Base-by-base conservation (phyloP, 2,113 vertebrate species). In the Ceyx margarethae region DNA sequence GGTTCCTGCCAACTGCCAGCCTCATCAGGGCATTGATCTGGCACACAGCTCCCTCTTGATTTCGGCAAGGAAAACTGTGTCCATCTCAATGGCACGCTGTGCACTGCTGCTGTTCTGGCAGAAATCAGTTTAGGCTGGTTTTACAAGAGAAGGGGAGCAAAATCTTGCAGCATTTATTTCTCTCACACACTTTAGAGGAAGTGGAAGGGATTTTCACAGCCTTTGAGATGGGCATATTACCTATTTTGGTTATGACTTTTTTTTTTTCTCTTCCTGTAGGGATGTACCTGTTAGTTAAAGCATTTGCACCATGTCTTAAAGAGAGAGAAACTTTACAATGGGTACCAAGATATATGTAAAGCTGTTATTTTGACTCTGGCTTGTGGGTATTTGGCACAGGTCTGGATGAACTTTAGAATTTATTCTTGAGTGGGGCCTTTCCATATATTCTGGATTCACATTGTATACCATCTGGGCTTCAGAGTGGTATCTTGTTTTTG, bases 41-140 rank as follows among this genome's bases (percentile, higher is more conserved):
- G 53, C 19, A 13, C 67, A 40, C 43, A 62, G 16, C n/a, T 82
- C 28, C 46, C 43, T n/a, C 25, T 15, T 40, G 64, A 82, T 74
- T 85, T 76, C 3, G 29, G 33, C 0, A 2, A 67, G 80, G 65
- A 91, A 42, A 5, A 4, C 50, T 57, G 62, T 1, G 1, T 53
- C 42, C 42, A 33, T 29, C 43, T 37, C 35, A 20, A 13, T 0
- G 0, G 8, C 31, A 29, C 0, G 2, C 10, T 0, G 0, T 17
- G 23, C 57, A 5, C 40, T 1, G 1, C 37, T 69, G 40, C 42
- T 3, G 1, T 23, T 65, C 77, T 58, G 66, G 26, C 1, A 6
- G 83, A 61, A 92, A 45, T 53, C 0, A 0, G 5, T 48, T 60
- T 33, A 58, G 45, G 37, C 71, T 42, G 35, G 29, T 35, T 91